Conservation (phyloP, 2,113 vertebrate genomes). For the Leucosticte australis region DNA sequence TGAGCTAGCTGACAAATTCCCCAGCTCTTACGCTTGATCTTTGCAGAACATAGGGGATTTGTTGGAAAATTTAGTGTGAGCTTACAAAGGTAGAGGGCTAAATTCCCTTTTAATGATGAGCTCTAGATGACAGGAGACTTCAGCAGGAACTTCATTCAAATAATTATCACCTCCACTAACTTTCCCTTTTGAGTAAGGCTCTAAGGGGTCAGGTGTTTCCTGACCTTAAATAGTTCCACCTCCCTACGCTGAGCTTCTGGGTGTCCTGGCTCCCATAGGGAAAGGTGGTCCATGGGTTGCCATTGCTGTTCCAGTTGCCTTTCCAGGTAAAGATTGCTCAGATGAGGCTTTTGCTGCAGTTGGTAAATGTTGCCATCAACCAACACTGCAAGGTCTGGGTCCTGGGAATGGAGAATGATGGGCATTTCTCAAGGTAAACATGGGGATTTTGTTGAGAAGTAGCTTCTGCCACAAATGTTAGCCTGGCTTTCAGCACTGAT, state of each 20-base stretch:
- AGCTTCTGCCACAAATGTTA: not conserved
- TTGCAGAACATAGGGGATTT: not conserved
- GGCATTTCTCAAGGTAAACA: slow-evolving; percentile 9
- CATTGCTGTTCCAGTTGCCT: not conserved
- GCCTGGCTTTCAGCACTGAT: not conserved
- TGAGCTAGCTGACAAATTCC: not conserved
- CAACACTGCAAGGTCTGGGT: not conserved
- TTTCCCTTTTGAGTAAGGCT: not conserved
- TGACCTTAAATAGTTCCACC: not conserved
- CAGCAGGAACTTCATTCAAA: not conserved
- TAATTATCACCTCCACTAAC: not conserved
- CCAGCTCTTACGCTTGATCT: not conserved
- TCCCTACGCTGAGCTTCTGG: not conserved
- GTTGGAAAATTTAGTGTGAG: not conserved
- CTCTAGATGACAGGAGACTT: not conserved
- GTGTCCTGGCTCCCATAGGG: not conserved
- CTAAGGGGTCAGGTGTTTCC: not conserved
- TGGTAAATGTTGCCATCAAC: not conserved
- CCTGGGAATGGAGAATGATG: not conserved
- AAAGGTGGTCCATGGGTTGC: not conserved
- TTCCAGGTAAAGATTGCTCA: not conserved
- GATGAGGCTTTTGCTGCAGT: not conserved
- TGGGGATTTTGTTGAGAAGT: not conserved
- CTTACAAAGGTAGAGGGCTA: not conserved
- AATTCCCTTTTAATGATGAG: not conserved